Base-by-base conservation (phyloP, 2,797 vertebrate genomes). In the Siniperca scherzeri region DNA sequence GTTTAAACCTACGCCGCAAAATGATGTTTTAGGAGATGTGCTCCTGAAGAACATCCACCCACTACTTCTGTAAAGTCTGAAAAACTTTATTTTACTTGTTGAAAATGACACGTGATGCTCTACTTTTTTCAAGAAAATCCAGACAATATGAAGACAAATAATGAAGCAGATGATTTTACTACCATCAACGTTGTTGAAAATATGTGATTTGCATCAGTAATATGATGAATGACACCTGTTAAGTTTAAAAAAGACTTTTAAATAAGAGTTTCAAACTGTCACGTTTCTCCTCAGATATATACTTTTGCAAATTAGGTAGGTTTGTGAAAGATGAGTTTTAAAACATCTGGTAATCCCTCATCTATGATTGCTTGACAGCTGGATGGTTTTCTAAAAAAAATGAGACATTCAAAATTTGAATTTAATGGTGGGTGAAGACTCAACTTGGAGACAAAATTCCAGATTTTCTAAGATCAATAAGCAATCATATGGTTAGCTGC, bases 21-120 rank as follows among this genome's bases (percentile, higher is more conserved):
- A 53, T 72, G 53, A 75, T 72, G 65, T 78, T 86, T 81, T 16
- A 57, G 73, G 66, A 88, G 14, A 16, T 27, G 44, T 27, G 52
- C 69, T 61, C 52, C 60, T 50, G 53, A 59, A 74, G 38, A 87
- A 44, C 55, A 67, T 77, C 73, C 70, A 44, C 65, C 48, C 42
- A 57, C 74, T 5, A 13, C 50, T 46, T 17, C 17, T 76, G 60
- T 36, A 30, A 60, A 64, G 53, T 10, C 53, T 44, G 16, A 50
- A 73, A 80, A 86, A 85, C 67, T 74, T 74, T 38, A 53, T 71
- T 65, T 11, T 16, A 78, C 38, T 57, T 25, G 1, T 14, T 60
- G 56, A 44, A 55, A 74, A 78, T 56, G 12, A 62, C 53, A 38
- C 12, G 12, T 19, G 44, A 70, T 16, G 40, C 25, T 75, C 33